Evolutionary conservation across 2,797 vertebrate species (phyloP), one percentile per base, ranked within the genome.

Genomic region (Ctenosaura bakeri): DNA sequence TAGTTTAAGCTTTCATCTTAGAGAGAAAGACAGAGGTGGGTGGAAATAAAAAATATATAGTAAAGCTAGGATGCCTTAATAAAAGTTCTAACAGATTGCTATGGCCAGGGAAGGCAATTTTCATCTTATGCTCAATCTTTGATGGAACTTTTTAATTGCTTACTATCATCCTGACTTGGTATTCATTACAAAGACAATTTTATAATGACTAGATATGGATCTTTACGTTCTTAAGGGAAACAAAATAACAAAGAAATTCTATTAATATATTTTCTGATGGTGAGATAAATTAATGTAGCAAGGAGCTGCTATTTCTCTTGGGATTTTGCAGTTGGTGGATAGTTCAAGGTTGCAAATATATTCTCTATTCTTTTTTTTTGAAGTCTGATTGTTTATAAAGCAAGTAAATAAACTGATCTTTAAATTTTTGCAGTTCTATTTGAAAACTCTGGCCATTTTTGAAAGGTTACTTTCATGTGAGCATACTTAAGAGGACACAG

Each of bases 101-200:
- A 59, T 5, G 89, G 32, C 88, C 77, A 94, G 89, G n/a, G 78
- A 90, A 95, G 88, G 12, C 46, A 62, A 1, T 92, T 92, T 93
- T 80, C 80, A 8, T 93, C 71, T 76, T 76, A 0, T 66, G 13
- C 22, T 93, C 22, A 24, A 66, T 95, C 94, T 94, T 89, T 94
- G 71, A 95, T 92, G 91, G 87, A 46, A 46, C 1, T 83, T 92
- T 93, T 92, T 94, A 95, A 95, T 93, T 95, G 56, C 87, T 96
- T 93, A 56, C 80, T 94, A 93, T 94, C 85, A 86, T 66, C 89
- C 38, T 89, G 50, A 77, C 81, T 94, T 93, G 92, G 93, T 93
- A 94, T 90, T 90, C 78, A 94, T 92, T 77, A 92, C 66, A 91
- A 92, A 92, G 88, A 91, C 69, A 94, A 94, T 91, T 95, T 88